Base-by-base conservation (phyloP, 2,888 invertebrate species). In the Nomada goodeniana region DNA sequence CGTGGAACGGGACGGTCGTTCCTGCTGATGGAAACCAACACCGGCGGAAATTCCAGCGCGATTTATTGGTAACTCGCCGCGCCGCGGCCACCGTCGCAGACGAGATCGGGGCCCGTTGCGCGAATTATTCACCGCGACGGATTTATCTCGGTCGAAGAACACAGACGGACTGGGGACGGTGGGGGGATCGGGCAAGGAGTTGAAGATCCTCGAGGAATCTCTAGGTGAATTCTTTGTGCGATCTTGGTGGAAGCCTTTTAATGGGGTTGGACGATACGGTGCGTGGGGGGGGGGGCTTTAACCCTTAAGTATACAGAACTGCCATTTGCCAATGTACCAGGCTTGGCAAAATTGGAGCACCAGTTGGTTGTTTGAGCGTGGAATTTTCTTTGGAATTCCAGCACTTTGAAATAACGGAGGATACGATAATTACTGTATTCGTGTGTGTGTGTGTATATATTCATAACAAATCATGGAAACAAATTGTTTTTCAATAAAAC, bases 21-120 rank as follows among this genome's bases (percentile, higher is more conserved):
- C 80, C 81, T 78, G 77, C 78, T 78, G 84, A 80, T 88, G 81
- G 86, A 88, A 87, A 88, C 86, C 80, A 82, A 86, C 80, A 65
- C 83, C 68, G 59, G 44, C 70, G 83, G 69, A 71, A 67, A 82
- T 79, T 74, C 75, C 80, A 52, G 50, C 20, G 61, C 79, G 79
- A 80, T 80, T 80, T 80, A 80, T 80, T 65, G 80, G 71, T 67
- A 67, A 80, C 71, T 60, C 71, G 42, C 23, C 50, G 15, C 42
- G 9, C 4, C 18, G n/a, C 59, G n/a, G 15, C 64, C 47, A 44
- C 74, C 67, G 71, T 85, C 70, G 75, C 68, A 69, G 76, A 61
- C 79, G 70, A 69, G 53, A 67, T 42, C 70, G 50, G 57, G 67
- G 55, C 74, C 70, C 67, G 61, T 57, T 52, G 59, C 36, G 59